These are phyloP conservation scores for Agrypnus murinus DNA, from an alignment of 2,888 invertebrate species.

Conservation along the genomic window DNA sequence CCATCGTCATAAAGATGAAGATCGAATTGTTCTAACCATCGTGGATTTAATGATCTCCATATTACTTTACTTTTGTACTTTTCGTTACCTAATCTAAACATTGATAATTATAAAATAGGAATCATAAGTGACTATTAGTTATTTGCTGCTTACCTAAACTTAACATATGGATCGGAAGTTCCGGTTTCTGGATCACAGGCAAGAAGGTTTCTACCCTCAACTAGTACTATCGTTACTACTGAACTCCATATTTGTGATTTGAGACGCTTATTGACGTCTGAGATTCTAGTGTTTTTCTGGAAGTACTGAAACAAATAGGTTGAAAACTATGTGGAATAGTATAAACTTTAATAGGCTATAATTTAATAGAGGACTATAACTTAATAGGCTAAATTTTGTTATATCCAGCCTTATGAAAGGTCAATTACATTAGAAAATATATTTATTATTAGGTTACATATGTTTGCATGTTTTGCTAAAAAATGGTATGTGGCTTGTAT, in stretches of 20 bases:
- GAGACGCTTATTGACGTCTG: constrained; percentile 87
- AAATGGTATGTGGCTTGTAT: no score
- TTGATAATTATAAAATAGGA: not conserved
- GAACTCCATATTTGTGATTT: constrained; percentile 98
- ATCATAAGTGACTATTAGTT: not conserved
- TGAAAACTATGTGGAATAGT: no score
- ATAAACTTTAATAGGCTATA: no score
- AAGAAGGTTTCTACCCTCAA: constrained; percentile 93
- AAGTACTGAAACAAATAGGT: constrained; percentile 83
- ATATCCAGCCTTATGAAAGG: no score
- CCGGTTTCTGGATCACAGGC: constrained; percentile 92
- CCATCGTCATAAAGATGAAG: constrained; percentile 96
- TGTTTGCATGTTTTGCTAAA: no score
- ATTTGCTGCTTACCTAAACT: constrained; percentile 87
- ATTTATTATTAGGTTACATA: no score
- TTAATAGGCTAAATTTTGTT: no score
- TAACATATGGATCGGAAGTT: constrained; percentile 94
- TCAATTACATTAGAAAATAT: no score
- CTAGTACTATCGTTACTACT: constrained; percentile 96
- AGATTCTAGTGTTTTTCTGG: constrained; percentile 83
- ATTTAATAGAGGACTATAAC: no score
- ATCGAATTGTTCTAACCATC: constrained; percentile 98
- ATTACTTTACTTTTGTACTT: constrained; percentile 97
- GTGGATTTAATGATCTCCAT: constrained; percentile 89
- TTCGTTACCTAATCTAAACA: constrained; percentile 91